These are phyloP conservation scores for Drosophila phalerata DNA, from an alignment of 2,888 invertebrate species.

Conservation along the genomic window DNA sequence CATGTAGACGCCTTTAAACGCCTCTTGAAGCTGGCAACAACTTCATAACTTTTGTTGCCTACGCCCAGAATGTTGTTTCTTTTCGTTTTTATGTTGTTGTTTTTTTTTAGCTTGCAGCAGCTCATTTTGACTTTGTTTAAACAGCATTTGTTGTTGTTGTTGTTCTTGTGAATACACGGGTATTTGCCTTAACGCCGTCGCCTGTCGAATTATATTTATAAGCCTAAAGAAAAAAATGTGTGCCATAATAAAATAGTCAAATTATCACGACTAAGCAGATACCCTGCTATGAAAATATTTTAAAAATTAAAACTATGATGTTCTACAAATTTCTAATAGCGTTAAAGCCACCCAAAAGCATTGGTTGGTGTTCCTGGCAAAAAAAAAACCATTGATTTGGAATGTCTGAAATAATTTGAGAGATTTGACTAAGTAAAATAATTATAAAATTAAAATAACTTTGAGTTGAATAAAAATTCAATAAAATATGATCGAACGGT, in stretches of 20 bases:
- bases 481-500: too few relatives aligned
- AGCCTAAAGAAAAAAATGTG: constrained; percentile 40
- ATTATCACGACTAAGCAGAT: constrained; percentile 17
- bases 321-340: too few relatives aligned
- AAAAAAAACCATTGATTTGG: too few relatives aligned
- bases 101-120: constrained; percentile 36
- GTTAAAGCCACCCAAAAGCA: too few relatives aligned
- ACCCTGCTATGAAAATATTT: constrained; percentile 5
- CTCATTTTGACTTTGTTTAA: constrained; percentile 61
- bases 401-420: too few relatives aligned
- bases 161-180: constrained; percentile 41
- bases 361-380: too few relatives aligned
- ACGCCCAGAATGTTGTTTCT: constrained; percentile 36
- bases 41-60: constrained; percentile 45
- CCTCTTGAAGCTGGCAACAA: constrained; percentile 47
- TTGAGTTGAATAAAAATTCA: too few relatives aligned
- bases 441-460: too few relatives aligned
- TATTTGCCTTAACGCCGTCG: constrained; percentile 67
- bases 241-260: not conserved
- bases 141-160: constrained; percentile 37
- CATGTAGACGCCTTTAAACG: constrained; percentile 54
- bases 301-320: too few relatives aligned
- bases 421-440: too few relatives aligned
- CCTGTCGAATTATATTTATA: constrained; percentile 78
- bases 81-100: constrained; percentile 11